Evolutionary conservation across 2,888 invertebrate species (phyloP), one percentile per base, ranked within the genome.

Genomic region (Timandra comae): DNA sequence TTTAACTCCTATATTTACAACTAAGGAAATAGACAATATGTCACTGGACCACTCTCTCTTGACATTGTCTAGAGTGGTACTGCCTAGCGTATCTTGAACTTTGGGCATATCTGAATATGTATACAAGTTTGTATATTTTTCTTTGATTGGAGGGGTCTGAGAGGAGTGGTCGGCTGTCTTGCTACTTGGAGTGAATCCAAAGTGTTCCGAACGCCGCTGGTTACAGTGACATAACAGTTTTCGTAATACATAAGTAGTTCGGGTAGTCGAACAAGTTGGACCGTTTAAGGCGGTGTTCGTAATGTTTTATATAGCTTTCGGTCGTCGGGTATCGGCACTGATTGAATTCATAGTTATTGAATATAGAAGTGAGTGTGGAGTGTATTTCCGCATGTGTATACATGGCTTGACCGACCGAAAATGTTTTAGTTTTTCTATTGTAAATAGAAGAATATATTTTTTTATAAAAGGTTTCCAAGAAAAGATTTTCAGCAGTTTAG

Each of bases 171-270:
- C 29, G 33, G 20, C 11, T 44, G 43, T 45, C 47, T 55, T 49
- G 50, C 52, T 50, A 70, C 64, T 79, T 79, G 79, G 79, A 76
- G 52, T 49, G 50, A 52, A 50, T 77, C 78, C 79, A 79, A 77
- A 74, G 65, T 70, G 68, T 69, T 67, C 60, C 56, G 58, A 68
- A 69, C 53, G 58, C 52, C 39, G 55, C 61, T 65, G 66, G 61
- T 71, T 56, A 54, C 62, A 44, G 65, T 69, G 66, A 73, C 70
- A 66, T 68, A 65, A 70, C 63, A 58, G 60, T 70, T 67, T 62
- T 48, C 44, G 49, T 66, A 54, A 54, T 52, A 45, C 16, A 16
- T 16, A 16, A 16, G 16, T 16, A 16, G 16, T 16, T 16, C 16
- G 16, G 3, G 3, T 6, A 3, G 3, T 1, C 16, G 16, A 6